phyloP scores from a whole-genome alignment of 2,113 vertebrate species.

The Aldabrachelys gigantea region DNA sequence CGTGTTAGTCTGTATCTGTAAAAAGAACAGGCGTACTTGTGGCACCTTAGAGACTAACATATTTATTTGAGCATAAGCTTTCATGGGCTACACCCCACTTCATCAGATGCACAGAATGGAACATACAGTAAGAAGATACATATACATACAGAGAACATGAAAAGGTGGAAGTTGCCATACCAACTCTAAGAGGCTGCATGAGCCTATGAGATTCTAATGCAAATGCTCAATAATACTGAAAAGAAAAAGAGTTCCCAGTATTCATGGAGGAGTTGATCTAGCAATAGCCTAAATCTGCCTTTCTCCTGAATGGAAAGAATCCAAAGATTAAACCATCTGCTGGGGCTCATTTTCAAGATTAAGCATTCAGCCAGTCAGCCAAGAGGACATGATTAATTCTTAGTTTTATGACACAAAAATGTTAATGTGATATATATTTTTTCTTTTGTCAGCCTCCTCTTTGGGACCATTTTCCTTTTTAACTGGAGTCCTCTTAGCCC shows the following conservation, averaged over 20 bases:
- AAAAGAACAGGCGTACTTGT: too few relatives aligned
- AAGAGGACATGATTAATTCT: constrained; percentile 35
- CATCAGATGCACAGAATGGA: too few relatives aligned
- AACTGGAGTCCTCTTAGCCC: background rate
- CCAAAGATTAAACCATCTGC: constrained; percentile 18
- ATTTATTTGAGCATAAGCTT: too few relatives aligned
- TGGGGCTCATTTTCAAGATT: constrained; percentile 36
- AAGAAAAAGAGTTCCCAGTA: background rate
- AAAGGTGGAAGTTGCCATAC: too few relatives aligned
- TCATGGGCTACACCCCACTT: too few relatives aligned
- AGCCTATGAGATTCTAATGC: background rate
- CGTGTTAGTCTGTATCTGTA: too few relatives aligned
- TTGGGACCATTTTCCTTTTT: constrained; percentile 3
- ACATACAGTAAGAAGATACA: too few relatives aligned
- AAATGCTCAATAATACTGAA: background rate
- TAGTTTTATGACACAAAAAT: constrained; percentile 44
- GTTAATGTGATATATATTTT: background rate
- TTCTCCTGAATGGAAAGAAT: constrained; percentile 19
- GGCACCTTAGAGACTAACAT: too few relatives aligned
- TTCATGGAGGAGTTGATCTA: background rate
- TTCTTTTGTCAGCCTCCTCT: background rate
- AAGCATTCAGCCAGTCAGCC: constrained; percentile 7
- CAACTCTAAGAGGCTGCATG: background rate
- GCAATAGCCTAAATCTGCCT: background rate
- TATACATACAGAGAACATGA: too few relatives aligned